A percentile compares a stretch with the other conserved stretches of the same genome.
phyloP scores from a whole-genome alignment of 2,888 invertebrate genomes.

The Folsomia manolachei region DNA sequence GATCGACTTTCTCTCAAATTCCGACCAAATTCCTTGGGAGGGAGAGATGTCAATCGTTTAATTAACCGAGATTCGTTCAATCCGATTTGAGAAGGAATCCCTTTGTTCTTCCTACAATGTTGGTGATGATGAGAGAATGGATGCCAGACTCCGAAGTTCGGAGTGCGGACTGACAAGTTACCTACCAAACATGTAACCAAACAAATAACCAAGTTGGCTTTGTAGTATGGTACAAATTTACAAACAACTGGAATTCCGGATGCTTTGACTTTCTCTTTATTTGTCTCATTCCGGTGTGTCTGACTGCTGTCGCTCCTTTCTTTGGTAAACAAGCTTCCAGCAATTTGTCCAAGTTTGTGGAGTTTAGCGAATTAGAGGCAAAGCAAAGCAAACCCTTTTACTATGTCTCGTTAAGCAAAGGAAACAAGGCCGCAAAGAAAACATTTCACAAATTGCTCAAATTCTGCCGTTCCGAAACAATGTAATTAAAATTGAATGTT shows the following conservation, averaged over 20 bases:
- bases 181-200: neutral
- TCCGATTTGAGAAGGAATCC: slow-evolving; percentile 18
- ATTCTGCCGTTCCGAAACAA: neutral
- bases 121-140: neutral
- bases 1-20: neutral
- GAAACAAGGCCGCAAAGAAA: neutral
- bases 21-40: slow-evolving; percentile 27
- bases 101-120: slow-evolving; percentile 18
- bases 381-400: neutral
- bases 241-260: neutral
- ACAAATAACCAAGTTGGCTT: neutral
- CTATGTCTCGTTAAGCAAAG: neutral
- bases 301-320: neutral
- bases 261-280: neutral
- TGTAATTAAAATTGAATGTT: neutral
- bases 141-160: too few species aligned
- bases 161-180: too few species aligned
- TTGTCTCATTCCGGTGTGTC: neutral
- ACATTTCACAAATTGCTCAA: neutral
- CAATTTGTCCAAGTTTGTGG: neutral
- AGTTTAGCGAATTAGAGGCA: neutral
- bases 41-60: slow-evolving; percentile 29
- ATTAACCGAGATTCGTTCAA: slow-evolving; percentile 28
- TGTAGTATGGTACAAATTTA: neutral
- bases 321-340: too few species aligned